Base-by-base conservation (phyloP, 2,888 invertebrate species). In the Epinotia bilunana region DNA sequence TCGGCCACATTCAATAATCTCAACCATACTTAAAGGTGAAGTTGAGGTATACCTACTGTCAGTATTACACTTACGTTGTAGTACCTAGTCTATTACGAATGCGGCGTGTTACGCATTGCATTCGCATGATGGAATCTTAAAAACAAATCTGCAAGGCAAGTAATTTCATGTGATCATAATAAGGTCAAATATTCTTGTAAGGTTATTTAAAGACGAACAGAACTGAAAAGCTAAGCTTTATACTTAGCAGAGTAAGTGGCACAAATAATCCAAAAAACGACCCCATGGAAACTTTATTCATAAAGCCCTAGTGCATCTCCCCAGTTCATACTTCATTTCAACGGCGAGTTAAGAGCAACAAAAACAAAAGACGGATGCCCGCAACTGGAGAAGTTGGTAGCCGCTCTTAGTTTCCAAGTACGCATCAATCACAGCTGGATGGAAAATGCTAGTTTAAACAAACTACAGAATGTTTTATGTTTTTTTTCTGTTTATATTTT, bases 341-440 rank as follows among this genome's bases (percentile, higher is more conserved):
- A 65, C 65, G 65, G 33, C 60, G 58, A 43, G 58, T 28, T 65
- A 33, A 72, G 72, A 64, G 72, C 58, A 65, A 72, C 49, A 65
- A 49, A 72, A 72, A 72, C 60, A 72, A 72, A 72, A 72, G 72
- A 72, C 53, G 57, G 64, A 46, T 9, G 55, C 71, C 23, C 16
- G 63, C 58, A 58, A 72, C 72, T 58, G 72, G 39, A 46, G 69
- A 60, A 60, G 58, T 60, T 60, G 46, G 58, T 39, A 67, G 39
- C 57, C 23, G 43, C 69, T 46, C 43, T 3, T 23, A 65, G 57
- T 68, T 68, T 39, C 16, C 16, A 58, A 69, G 69, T 55, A 53
- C 53, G 65, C 69, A 69, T 69, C 69, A 69, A 69, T 69, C 69
- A 69, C 20, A n/a, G 69, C 23, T 20, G 55, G 43, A 5, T 46